Evolutionary conservation across 1,140 invertebrate species (phyloP).

Genomic region (Leucophenga varia): DNA sequence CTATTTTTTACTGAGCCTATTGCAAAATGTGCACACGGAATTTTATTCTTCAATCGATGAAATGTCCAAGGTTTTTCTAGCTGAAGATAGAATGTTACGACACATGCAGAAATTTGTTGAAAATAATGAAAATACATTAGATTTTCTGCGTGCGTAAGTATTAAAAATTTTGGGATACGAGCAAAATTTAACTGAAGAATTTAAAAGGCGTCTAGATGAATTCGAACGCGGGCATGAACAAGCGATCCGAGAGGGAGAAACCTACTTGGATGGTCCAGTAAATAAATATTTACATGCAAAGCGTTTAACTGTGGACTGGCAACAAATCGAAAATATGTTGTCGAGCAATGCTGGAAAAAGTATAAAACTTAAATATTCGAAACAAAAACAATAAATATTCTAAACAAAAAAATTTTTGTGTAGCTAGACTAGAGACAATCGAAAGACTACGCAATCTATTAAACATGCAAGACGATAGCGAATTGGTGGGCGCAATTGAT

Average conservation of each 20-base stretch:
- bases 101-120: constrained; percentile 41
- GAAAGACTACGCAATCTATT: too few species aligned
- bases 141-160: constrained; percentile 46
- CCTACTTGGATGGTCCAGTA: constrained; percentile 83
- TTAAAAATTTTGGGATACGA: too few species aligned
- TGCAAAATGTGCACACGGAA: too few species aligned
- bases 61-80: constrained; percentile 37
- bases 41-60: constrained; percentile 41
- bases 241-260: constrained; percentile 68
- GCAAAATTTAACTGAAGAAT: too few species aligned
- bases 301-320: constrained; percentile 81
- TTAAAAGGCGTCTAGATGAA: constrained; percentile 61
- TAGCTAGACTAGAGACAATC: too few species aligned
- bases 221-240: constrained; percentile 67
- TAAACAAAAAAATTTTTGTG: too few species aligned
- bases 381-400: too few species aligned
- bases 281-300: constrained; percentile 90
- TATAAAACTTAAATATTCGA: too few species aligned
- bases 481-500: constrained; percentile 43
- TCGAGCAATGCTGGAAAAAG: constrained; percentile 31
- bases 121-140: constrained; percentile 44
- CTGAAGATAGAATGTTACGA: constrained; percentile 32
- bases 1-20: too few species aligned
- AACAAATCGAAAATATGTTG: constrained; percentile 68
- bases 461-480: constrained; percentile 22